Base-by-base conservation (phyloP, 35 echinoderm and acorn worm genomes). In the Nesometra sesokonis region DNA sequence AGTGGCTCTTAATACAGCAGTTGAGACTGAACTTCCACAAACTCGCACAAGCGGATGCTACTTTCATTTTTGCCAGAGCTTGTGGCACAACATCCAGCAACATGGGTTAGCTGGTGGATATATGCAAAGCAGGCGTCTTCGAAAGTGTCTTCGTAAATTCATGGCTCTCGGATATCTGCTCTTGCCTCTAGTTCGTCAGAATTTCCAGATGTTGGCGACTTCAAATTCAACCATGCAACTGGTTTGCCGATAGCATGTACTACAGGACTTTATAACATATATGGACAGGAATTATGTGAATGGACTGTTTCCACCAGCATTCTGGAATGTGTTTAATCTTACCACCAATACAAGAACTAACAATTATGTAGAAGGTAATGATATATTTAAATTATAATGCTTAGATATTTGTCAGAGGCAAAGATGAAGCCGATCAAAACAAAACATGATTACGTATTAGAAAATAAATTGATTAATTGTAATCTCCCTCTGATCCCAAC, bases 51-150 rank as follows among this genome's bases (percentile, higher is more conserved):
- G 47, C 0, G 87, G 87, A 32, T 89, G 87, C 40, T 87, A 87
- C 35, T 87, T 80, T n/a, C 86, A 87, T 34, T 87, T 87, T 77
- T 35, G 8, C 29, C 76, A 87, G 13, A 80, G 34, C 77, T 35
- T 87, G 15, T 87, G 86, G 86, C 79, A n/a, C n/a, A n/a, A n/a
- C n/a, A n/a, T n/a, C 17, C 85, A 86, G 57, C 47, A 86, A 33
- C 35, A 77, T 33, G 85, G 57, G 5, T 77, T 86, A 77, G 85
- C 85, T 3, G 52, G 52, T 32, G n/a, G 5, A 21, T 86, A 86
- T 31, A 7, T 35, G 2, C 85, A 78, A 31, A 34, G 32, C 17
- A 30, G 47, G 0, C 57, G 29, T 17, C 23, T 86, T n/a, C n/a
- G n/a, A n/a, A n/a, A n/a, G n/a, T n/a, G n/a, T n/a, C n/a, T n/a